Evolutionary conservation across 2,888 invertebrate genomes (phyloP), one percentile per base, ranked within the genome.

Genomic region (Flexamia atlantica): DNA sequence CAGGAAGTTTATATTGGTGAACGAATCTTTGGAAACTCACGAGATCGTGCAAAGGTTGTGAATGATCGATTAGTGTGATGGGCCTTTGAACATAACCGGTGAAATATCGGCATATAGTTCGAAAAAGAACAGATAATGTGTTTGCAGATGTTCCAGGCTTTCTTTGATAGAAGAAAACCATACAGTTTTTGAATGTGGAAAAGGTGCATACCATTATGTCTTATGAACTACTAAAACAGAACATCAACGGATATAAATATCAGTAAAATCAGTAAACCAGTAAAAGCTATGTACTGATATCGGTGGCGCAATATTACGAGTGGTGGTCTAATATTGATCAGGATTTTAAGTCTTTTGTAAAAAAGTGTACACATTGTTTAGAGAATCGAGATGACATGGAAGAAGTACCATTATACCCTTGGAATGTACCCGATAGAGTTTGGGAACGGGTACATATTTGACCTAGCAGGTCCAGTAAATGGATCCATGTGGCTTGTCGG

Each of bases 21-120:
- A 83, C 80, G 2, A 72, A n/a, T 83, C 28, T 83, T 83, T 83
- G 83, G 83, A 30, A 40, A 14, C 17, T 50, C 28, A 46, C 10
- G 83, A 32, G 60, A 83, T 30, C 57, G n/a, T 83, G 3, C 83
- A 76, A 9, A 83, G 76, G 40, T 83, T 25, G 50, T 60, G 20
- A 83, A 83, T n/a, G 53, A 83, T 74, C 46, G 83, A n/a, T 32
- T 83, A 17, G 30, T 74, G 28, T 76, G 76, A 76, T 83, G 83
- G 83, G 83, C 83, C 5, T 20, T 83, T 36, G 36, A 9, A 9
- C 32, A 53, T 9, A 53, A 53, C n/a, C n/a, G n/a, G n/a, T n/a
- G n/a, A n/a, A 80, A 28, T 72, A 72, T 23, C 1, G 42, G 7
- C n/a, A 72, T 72, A 32, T 4, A 80, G 28, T 80, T 32, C n/a